Percentiles rank a stretch among this genome's conserved stretches.
phyloP scores from a whole-genome alignment of 2,113 vertebrate genomes.

The Dromaius novaehollandiae region DNA sequence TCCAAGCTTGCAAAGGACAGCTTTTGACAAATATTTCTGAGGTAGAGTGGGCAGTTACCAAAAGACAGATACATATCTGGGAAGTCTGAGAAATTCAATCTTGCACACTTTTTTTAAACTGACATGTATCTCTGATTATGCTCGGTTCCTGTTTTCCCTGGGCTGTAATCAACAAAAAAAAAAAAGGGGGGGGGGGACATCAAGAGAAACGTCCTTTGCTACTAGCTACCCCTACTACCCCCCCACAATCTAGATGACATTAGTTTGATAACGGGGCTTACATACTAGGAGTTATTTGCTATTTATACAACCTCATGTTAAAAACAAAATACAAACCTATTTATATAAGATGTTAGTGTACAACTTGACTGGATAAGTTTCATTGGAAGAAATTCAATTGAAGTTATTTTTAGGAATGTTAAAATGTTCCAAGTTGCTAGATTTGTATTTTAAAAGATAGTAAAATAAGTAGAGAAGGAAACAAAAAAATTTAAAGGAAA shows the following conservation, averaged over 20 bases:
- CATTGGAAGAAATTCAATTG: neutral
- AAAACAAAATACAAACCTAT: neutral
- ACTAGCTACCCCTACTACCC: too few relatives aligned
- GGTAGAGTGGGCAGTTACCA: neutral
- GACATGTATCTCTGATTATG: neutral
- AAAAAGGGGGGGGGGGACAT: too few relatives aligned
- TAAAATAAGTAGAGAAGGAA: neutral
- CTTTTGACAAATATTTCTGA: neutral
- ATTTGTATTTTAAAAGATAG: neutral
- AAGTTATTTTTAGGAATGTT: neutral
- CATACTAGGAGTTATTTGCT: too few relatives aligned
- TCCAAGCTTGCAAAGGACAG: neutral
- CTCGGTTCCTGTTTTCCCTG: neutral
- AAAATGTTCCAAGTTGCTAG: neutral
- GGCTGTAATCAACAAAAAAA: neutral
- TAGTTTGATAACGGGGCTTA: too few relatives aligned
- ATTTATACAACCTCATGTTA: too few relatives aligned
- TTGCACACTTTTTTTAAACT: neutral
- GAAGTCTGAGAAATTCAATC: neutral
- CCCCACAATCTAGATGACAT: too few relatives aligned
- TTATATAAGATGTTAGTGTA: rapidly evolving
- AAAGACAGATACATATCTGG: neutral
- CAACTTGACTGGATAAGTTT: neutral
- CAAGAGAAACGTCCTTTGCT: too few relatives aligned
- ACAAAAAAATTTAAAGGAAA: neutral